A percentile compares a stretch with the other conserved stretches of the same genome.
Evolutionary conservation across 2,888 invertebrate genomes (phyloP).

Genomic region (Apoda limacodes): DNA sequence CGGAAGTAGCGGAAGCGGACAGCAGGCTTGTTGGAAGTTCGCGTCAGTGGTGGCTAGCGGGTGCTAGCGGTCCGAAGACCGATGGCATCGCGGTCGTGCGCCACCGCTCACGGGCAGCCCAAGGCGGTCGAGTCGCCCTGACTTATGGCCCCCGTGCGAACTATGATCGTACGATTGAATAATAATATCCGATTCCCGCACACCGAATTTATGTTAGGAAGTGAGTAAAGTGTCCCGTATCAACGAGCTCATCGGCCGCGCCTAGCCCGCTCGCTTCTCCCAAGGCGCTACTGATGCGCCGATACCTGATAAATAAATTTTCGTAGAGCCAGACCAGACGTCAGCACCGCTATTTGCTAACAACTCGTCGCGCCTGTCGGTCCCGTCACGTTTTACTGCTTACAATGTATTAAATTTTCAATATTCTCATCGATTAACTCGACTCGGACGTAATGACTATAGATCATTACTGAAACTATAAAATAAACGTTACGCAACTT

Average conservation of each 20-base stretch:
- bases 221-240: conserved; percentile 57
- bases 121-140: conserved; percentile 64
- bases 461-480: too few species aligned
- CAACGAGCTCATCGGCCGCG: conserved; percentile 45
- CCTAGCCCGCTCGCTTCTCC: conserved; percentile 39
- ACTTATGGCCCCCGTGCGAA: conserved; percentile 66
- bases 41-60: too few species aligned
- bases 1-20: conserved; percentile 17
- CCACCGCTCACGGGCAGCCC: conserved; percentile 65
- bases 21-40: conserved; percentile 22
- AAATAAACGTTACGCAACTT: too few species aligned
- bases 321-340: too few species aligned
- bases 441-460: too few species aligned
- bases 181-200: conserved; percentile 66
- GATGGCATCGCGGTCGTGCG: conserved; percentile 65
- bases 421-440: conserved; percentile 28
- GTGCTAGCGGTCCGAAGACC: conserved; percentile 47
- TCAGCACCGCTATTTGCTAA: too few species aligned
- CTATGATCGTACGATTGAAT: conserved; percentile 68
- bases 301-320: conserved; percentile 56
- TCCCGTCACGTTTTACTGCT: conserved; percentile 41
- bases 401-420: conserved; percentile 40
- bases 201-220: conserved; percentile 63
- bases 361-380: conserved; percentile 38
- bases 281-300: conserved; percentile 40